Evolutionary conservation across 2,113 vertebrate species (phyloP), one percentile per base, ranked within the genome.

Genomic region (Equus quagga): DNA sequence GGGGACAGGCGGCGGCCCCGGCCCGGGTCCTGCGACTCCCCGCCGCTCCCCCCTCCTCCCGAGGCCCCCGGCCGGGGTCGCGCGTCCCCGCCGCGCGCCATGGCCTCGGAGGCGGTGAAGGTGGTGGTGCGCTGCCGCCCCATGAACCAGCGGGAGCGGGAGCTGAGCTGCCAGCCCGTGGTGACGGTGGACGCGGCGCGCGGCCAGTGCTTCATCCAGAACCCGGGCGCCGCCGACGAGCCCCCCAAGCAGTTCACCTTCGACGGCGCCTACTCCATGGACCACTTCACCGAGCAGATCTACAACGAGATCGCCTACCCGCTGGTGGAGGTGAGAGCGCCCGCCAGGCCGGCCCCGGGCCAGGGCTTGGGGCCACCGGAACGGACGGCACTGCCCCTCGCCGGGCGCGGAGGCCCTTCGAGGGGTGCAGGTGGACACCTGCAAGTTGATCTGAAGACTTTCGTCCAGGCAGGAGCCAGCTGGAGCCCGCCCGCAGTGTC

Each of bases 191-290:
- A 99, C 91, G 97, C 98, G 11, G 72, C 96, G 0, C 96, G 97
- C 64, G 99, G 99, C 62, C 99, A 98, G 97, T 99, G 99, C 97
- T 99, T 99, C 96, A 99, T 99, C 88, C 96, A 98, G 88, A 99
- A 99, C 94, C 99, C 99, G 0, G 82, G 97, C 0, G 98, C 98
- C 0, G 2, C 81, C 0, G 93, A 98, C 0, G 98, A 99, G 97
- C 99, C 99, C 2, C 99, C 99, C 0, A 99, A 99, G 96, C 99
- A 99, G 97, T 99, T 99, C 98, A 99, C 99, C 88, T 99, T 99
- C 36, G 99, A 99, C 1, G 99, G 99, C 95, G 99, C 98, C 0
- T 99, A 99, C 98, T 97, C 94, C 89, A 96, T 97, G 44, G 98
- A 99, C 58, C 99, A 99, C 83, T 98, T 96, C 98, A 99, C 99